Evolutionary conservation across 2,797 vertebrate species (phyloP).

Genomic region (Poecile montanus): DNA sequence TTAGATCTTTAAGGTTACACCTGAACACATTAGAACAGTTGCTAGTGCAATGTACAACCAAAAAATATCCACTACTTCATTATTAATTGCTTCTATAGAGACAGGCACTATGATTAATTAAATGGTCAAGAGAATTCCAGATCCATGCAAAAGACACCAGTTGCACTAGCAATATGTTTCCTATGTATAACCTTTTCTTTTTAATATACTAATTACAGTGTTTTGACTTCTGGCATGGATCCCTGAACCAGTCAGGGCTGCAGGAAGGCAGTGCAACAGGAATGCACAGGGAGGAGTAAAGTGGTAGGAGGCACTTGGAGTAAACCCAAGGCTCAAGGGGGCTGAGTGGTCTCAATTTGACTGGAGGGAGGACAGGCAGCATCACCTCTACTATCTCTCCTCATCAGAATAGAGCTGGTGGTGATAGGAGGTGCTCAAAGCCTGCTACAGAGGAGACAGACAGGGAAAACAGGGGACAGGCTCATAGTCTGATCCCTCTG

Average conservation of each 20-base stretch:
- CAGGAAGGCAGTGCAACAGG: accelerated
- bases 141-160: neutral
- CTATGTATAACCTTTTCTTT: neutral
- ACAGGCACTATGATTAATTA: neutral
- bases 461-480: accelerated
- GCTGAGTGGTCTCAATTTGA: neutral
- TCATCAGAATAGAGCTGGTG: neutral
- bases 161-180: neutral
- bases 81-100: neutral
- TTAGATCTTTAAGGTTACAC: neutral
- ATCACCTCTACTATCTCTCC: neutral
- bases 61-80: neutral
- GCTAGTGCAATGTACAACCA: neutral
- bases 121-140: neutral
- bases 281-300: neutral
- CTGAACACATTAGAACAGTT: neutral
- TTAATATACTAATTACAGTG: neutral
- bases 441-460: neutral
- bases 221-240: neutral
- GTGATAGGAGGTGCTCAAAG: neutral
- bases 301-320: neutral
- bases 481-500: neutral
- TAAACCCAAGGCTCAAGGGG: neutral
- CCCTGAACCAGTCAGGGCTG: neutral
- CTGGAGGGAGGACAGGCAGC: neutral